Conservation (phyloP, 2,113 vertebrate species). For the Tupaia tana region DNA sequence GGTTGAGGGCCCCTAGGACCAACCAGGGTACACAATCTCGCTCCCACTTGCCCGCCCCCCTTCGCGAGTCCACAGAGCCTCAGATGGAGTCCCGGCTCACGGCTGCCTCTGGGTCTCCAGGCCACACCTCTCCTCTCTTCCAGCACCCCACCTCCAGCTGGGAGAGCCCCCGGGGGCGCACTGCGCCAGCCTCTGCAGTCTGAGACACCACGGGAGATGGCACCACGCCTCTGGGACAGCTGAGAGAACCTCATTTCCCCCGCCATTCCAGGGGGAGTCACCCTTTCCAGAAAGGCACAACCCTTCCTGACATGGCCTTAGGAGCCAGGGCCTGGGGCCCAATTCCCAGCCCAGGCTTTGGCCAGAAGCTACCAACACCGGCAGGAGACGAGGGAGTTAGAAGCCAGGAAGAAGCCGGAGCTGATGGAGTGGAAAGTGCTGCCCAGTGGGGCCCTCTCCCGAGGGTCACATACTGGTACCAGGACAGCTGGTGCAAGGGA, state of each 20-base stretch:
- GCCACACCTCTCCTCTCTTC: not conserved
- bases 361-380: no score
- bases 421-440: not conserved
- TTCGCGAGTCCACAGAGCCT: not conserved
- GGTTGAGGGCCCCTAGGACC: not conserved
- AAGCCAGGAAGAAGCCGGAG: not conserved
- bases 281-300: not conserved
- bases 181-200: not conserved
- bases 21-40: not conserved
- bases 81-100: not conserved
- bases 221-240: not conserved
- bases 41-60: not conserved
- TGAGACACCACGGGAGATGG: not conserved
- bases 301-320: not conserved
- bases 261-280: not conserved
- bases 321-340: not conserved
- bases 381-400: not conserved
- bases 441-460: not conserved
- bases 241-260: not conserved
- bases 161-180: no score
- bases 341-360: not conserved
- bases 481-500: not conserved
- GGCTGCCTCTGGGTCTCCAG: not conserved
- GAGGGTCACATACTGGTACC: not conserved
- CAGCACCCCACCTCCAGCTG: accelerated